Evolutionary conservation across 2,113 vertebrate genomes (phyloP), one percentile per base, ranked within the genome.

Genomic region (Cyanistes caeruleus): DNA sequence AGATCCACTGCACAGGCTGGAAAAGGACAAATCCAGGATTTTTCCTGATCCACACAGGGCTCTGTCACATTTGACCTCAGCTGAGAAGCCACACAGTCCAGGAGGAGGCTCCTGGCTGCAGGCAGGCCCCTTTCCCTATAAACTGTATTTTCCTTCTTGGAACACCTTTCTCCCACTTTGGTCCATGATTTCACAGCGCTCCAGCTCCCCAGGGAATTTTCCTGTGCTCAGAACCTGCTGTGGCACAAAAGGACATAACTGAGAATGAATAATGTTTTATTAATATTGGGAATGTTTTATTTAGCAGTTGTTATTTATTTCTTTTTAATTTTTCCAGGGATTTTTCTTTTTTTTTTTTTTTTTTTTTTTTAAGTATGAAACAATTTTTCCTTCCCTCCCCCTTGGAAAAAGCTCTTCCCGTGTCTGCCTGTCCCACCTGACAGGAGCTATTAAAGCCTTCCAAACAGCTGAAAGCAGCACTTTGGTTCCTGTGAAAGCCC

Each of bases 201-300:
- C 41, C 52, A 30, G 7, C 18, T 52, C 43, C 68, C 9, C n/a
- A 30, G 48, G 35, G 30, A 33, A 3, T 23, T 25, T 15, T 13
- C 43, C 43, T 51, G 59, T 25, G 30, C 55, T 77, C 28, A 24
- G 25, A 49, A 22, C 39, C 33, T 41, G 43, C 39, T 2, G 0
- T 33, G 44, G 33, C 37, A 51, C 43, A 11, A 13, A 4, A 0
- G 0, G 12, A 13, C 33, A 7, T 10, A 31, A 13, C 13, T 39
- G 81, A 76, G 39, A 73, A 78, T 22, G 17, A 39, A 7, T 7
- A 17, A 63, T 64, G 6, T 80, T 87, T 81, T 84, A 84, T 87
- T 84, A 13, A 81, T 82, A 17, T 4, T 5, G 8, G 24, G 5
- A 13, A 70, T 78, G n/a, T 58, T 88, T 85, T 92, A 78, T 87